These are phyloP conservation scores for Gallinago solitaria DNA, from an alignment of 2,797 vertebrate species.

Conservation along the genomic window DNA sequence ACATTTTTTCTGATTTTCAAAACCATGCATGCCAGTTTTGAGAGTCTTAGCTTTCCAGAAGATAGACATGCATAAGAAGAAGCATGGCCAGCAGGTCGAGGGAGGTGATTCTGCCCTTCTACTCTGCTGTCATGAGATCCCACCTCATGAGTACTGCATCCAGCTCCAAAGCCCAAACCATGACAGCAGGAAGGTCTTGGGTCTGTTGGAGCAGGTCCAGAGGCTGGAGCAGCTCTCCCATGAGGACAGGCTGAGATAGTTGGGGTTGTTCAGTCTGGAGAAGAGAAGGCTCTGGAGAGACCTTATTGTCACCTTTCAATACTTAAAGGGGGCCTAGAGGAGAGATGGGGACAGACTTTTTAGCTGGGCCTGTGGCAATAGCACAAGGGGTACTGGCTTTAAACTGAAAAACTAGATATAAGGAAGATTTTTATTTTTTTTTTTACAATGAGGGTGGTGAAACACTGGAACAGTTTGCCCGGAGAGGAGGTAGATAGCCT, in stretches of 20 bases:
- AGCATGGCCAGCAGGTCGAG: neutral
- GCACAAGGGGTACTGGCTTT: neutral
- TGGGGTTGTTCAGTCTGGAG: neutral
- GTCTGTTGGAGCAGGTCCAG: neutral
- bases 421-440: neutral
- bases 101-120: neutral
- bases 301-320: neutral
- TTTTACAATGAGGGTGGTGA: neutral
- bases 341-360: neutral
- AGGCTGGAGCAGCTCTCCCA: neutral
- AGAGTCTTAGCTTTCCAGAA: neutral
- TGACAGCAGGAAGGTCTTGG: neutral
- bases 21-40: neutral
- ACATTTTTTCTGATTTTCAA: neutral
- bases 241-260: neutral
- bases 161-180: neutral
- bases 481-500: neutral
- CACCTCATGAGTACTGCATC: neutral
- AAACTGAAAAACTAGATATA: neutral
- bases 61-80: neutral
- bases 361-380: neutral
- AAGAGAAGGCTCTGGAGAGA: neutral
- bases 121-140: neutral
- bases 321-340: neutral
- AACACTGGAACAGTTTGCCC: neutral